phyloP scores from a whole-genome alignment of 1,140 invertebrate species.

The Drosophila eugracilis region DNA sequence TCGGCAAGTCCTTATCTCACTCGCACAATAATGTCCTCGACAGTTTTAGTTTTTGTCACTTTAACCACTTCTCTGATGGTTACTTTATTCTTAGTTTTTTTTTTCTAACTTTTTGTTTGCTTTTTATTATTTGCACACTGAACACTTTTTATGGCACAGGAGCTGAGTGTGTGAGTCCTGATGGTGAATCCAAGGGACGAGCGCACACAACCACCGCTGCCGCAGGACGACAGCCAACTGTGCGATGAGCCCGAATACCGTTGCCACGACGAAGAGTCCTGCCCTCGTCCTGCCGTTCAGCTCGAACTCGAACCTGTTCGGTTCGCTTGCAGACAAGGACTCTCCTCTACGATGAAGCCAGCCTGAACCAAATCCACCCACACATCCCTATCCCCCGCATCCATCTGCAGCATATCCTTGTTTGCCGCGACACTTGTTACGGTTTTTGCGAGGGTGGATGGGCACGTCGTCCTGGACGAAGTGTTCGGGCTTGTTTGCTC shows the following conservation, averaged over 20 bases:
- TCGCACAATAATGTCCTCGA: constrained; percentile 40
- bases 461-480: constrained; percentile 15
- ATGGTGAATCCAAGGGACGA: constrained; percentile 37
- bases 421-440: constrained; percentile 78
- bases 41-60: constrained; percentile 42
- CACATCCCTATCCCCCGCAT: too few species aligned
- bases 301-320: too few species aligned
- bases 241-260: constrained; percentile 47
- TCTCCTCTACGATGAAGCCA: too few species aligned
- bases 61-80: constrained; percentile 17
- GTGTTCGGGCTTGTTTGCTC: constrained; percentile 53
- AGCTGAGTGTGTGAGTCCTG: constrained; percentile 36
- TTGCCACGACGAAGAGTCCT: constrained; percentile 23
- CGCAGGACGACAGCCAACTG: constrained; percentile 80
- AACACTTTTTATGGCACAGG: constrained; percentile 40
- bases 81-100: constrained; percentile 1
- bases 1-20: constrained; percentile 29
- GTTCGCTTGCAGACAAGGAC: constrained; percentile 22
- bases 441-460: constrained; percentile 26
- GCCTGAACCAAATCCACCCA: too few species aligned
- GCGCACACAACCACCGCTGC: constrained; percentile 79
- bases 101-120: constrained; percentile 5
- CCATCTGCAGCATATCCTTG: too few species aligned
- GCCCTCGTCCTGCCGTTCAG: constrained; percentile 6
- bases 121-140: constrained; percentile 28